phyloP scores from a whole-genome alignment of 2,113 vertebrate species.

The Glaucidium brasilianum region DNA sequence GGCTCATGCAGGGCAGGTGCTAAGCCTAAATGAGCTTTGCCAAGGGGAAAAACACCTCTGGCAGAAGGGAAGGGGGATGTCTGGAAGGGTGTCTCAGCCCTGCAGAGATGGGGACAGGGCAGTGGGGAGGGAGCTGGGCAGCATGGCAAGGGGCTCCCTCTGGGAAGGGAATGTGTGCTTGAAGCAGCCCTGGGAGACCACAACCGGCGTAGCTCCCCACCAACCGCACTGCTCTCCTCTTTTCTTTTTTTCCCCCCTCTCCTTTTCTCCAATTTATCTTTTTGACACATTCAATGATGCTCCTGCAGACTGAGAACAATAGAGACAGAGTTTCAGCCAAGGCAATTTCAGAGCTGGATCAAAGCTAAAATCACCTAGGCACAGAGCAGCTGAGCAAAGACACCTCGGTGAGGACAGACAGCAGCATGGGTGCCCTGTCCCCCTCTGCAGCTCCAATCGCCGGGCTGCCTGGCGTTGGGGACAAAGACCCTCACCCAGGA shows the following conservation, averaged over 20 bases:
- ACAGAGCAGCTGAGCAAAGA: background rate
- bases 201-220: background rate
- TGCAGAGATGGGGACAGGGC: background rate
- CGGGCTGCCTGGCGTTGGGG: background rate
- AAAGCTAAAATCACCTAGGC: constrained; percentile 14
- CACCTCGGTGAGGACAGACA: background rate
- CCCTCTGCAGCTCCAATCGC: background rate
- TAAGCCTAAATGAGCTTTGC: background rate
- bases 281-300: constrained; percentile 30
- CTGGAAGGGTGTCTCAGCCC: background rate
- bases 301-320: constrained; percentile 41
- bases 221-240: background rate
- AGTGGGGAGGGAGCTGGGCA: background rate
- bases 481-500: background rate
- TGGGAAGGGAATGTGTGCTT: background rate
- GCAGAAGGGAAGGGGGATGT: background rate
- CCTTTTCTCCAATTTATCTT: constrained; percentile 39
- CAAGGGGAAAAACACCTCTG: background rate
- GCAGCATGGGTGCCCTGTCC: background rate
- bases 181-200: background rate
- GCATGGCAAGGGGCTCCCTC: background rate
- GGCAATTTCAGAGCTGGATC: constrained; percentile 11
- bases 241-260: background rate
- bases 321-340: constrained; percentile 35
- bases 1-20: background rate